Percentiles rank a stretch among this genome's conserved stretches.
These are phyloP conservation scores for Euwallacea similis DNA, from an alignment of 1,140 invertebrate genomes.

Conservation along the genomic window DNA sequence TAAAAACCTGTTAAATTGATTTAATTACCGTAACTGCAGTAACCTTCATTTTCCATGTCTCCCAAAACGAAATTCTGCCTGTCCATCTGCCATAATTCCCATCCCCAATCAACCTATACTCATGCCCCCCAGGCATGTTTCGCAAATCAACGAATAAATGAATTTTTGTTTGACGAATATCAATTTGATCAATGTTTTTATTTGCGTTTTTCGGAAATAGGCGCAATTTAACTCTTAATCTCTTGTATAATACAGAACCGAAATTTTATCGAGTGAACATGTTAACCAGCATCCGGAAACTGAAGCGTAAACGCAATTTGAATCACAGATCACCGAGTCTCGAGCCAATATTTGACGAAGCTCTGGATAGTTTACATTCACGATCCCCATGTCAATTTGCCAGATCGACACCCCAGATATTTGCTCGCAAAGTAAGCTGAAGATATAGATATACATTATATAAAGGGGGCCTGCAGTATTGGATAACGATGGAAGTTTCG, in stretches of 20 bases:
- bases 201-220: background rate
- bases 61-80: no score
- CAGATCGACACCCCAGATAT: background rate
- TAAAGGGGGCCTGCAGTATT: no score
- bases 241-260: background rate
- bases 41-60: no score
- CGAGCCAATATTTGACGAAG: constrained; percentile 3
- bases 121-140: no score
- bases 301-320: constrained; percentile 1
- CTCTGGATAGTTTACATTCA: constrained; percentile 1
- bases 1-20: no score
- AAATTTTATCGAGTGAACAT: background rate
- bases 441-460: no score
- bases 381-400: background rate
- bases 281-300: background rate
- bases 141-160: constrained; percentile 2
- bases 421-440: background rate
- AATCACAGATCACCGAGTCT: constrained; percentile 1
- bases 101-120: no score
- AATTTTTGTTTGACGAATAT: background rate
- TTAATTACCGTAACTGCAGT: no score
- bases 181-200: constrained; percentile 1
- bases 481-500: no score
- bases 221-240: background rate
- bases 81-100: no score